Evolutionary conservation across 2,113 vertebrate species (phyloP).

Genomic region (Chlorocebus sabaeus): DNA sequence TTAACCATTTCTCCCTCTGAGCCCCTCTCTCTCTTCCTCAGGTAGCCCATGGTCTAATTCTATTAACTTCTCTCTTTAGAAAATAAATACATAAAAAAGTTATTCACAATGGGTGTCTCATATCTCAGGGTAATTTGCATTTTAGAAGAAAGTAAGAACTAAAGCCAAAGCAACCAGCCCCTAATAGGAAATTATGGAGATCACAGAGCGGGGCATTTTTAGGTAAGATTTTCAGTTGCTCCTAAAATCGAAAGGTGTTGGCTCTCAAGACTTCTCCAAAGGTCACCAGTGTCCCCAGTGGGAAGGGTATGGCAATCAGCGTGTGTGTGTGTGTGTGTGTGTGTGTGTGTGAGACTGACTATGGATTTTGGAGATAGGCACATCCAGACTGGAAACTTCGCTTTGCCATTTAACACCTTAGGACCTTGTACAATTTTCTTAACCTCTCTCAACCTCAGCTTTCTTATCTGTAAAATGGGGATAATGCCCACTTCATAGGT

Average conservation of each 20-base stretch:
- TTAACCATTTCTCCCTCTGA: neutral
- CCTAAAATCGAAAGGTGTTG: neutral
- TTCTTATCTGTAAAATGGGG: neutral
- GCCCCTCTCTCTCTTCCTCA: neutral
- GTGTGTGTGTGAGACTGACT: too few species aligned
- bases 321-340: too few species aligned
- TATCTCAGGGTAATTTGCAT: neutral
- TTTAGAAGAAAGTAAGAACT: slow-evolving; percentile 27
- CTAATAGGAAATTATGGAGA: neutral
- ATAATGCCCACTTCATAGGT: neutral
- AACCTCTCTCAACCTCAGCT: neutral
- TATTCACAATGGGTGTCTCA: neutral
- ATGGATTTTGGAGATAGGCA: neutral
- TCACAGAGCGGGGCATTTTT: neutral
- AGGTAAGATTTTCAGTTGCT: neutral
- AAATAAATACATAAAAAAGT: neutral
- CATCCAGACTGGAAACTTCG: neutral
- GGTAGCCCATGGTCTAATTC: neutral
- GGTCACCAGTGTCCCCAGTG: neutral
- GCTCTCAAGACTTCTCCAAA: neutral
- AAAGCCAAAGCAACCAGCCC: neutral
- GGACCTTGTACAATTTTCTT: neutral
- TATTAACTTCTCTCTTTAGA: neutral
- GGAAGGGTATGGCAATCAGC: neutral
- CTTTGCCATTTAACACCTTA: neutral